Evolutionary conservation across 2,797 vertebrate genomes (phyloP), one percentile per base, ranked within the genome.

Genomic region (Protosalanx chinensis): DNA sequence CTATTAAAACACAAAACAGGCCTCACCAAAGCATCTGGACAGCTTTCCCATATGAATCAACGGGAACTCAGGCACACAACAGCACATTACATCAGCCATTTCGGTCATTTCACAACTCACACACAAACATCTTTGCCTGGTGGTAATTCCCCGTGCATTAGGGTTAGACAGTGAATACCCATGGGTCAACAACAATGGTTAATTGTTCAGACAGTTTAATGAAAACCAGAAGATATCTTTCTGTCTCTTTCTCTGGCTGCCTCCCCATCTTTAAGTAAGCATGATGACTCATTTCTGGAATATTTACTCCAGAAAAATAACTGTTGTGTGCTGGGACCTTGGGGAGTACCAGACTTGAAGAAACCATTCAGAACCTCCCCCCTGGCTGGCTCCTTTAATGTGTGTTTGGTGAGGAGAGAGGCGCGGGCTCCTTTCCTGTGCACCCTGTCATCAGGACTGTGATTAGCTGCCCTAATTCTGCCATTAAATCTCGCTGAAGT

Each of bases 11-110:
- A 46, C 41, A 37, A 37, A 37, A 8, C n/a, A 15, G 2, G 6
- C 5, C 5, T 32, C 12, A 46, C 16, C 51, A 49, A 8, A 46
- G 41, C 8, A 8, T 46, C 41, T 13, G 15, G 15, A n/a, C 51
- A 56, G 18, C 18, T 56, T 56, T 56, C 51, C 18, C 51, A 53
- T 27, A 67, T 41, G 12, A 37, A 66, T 41, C n/a, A 33, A 64
- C 27, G 18, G 37, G 46, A 16, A 64, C 63, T n/a, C 63, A 23
- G 33, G n/a, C 63, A 32, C 20, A 29, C 59, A 70, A 53, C 49
- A 58, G 57, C 37, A 33, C 23, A 27, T 27, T 27, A 27, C 23
- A 27, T 27, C 23, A 27, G 23, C 1, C 23, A 27, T 27, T 27
- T 27, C 1, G 23, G 23, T 27, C 23, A 27, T 27, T 27, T 27